Conservation (phyloP, 2,797 vertebrate genomes). For the Tarsius wallacei region DNA sequence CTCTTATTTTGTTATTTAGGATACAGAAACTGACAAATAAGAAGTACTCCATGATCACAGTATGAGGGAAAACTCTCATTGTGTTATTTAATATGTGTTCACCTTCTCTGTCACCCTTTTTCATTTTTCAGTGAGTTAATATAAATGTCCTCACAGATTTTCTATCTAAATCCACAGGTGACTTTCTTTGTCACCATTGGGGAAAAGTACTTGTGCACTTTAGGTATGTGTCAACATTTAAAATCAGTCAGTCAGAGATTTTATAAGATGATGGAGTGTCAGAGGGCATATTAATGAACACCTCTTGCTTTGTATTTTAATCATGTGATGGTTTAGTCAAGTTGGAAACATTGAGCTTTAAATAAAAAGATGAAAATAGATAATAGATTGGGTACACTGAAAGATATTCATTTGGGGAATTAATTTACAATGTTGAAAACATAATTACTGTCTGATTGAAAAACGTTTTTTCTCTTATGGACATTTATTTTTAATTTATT, state of each 20-base stretch:
- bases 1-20: conserved; percentile 1
- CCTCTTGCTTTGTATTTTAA: conserved; percentile 77
- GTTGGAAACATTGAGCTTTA: conserved; percentile 81
- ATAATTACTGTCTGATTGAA: conserved; percentile 90
- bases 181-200: neutral
- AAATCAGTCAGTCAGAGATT: conserved; percentile 39
- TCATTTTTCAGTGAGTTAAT: neutral
- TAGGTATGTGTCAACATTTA: conserved; percentile 67
- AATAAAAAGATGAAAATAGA: conserved; percentile 84
- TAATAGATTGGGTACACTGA: conserved; percentile 81
- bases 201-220: no score
- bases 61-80: neutral
- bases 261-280: conserved; percentile 65
- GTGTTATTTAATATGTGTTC: neutral
- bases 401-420: conserved; percentile 87
- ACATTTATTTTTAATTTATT: conserved; percentile 91
- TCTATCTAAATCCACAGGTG: neutral
- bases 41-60: neutral
- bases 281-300: neutral
- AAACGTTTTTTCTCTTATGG: conserved; percentile 86
- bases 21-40: neutral
- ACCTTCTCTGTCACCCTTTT: neutral
- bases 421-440: conserved; percentile 90
- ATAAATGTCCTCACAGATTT: neutral
- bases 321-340: conserved; percentile 79